Conservation (phyloP, 2,888 invertebrate genomes). For the Pyrochroa serraticornis region DNA sequence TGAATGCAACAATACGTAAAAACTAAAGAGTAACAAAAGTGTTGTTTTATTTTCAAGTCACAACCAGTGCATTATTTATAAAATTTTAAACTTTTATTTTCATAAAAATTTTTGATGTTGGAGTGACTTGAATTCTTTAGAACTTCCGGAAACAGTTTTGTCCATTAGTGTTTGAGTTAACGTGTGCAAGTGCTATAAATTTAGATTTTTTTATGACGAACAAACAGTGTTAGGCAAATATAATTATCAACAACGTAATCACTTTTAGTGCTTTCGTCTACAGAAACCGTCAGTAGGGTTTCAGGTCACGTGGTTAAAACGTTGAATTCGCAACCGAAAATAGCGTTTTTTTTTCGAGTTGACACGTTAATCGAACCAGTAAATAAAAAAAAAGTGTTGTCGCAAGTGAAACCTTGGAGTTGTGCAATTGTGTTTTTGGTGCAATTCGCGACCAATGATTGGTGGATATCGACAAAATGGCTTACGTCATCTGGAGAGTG, state of each 20-base stretch:
- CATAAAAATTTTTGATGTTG: not conserved
- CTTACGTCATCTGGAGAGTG: conserved; percentile 66
- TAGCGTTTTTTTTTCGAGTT: not conserved
- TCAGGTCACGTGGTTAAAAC: conserved; percentile 10
- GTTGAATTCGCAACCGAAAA: too few species aligned
- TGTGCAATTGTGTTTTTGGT: not conserved
- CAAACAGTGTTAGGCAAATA: conserved; percentile 28
- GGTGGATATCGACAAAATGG: conserved; percentile 55
- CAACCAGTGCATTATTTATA: too few species aligned
- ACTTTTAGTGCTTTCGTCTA: conserved; percentile 14
- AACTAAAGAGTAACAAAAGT: not conserved
- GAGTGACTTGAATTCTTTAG: not conserved
- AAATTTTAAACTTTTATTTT: too few species aligned
- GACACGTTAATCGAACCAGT: not conserved
- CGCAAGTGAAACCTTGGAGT: not conserved
- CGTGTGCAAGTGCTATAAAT: conserved; percentile 10
- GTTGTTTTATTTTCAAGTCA: not conserved
- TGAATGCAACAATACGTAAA: not conserved
- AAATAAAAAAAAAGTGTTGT: conserved; percentile 4
- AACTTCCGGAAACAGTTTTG: conserved; percentile 10
- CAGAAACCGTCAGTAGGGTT: conserved; percentile 5
- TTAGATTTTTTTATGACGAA: conserved; percentile 23
- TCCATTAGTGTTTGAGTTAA: not conserved
- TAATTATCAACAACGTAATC: conserved; percentile 25
- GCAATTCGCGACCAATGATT: conserved; percentile 21